Conservation (phyloP, 2,113 vertebrate species). For the Petrocephalus microphthalmus region DNA sequence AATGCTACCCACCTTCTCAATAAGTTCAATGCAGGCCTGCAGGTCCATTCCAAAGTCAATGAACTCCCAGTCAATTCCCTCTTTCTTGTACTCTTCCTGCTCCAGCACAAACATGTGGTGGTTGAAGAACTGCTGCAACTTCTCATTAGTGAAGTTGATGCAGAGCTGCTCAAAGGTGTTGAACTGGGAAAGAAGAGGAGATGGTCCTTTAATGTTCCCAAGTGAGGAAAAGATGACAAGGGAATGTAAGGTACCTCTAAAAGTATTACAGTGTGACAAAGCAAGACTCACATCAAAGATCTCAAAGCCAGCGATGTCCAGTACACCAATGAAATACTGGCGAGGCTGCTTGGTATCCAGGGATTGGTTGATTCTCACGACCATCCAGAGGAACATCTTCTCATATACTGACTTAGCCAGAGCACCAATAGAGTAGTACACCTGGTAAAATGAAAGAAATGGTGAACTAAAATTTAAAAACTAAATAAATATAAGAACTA, state of each 20-base stretch:
- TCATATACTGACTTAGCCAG: slow-evolving; percentile 77
- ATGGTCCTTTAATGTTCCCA: background rate
- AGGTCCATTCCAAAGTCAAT: too few relatives aligned
- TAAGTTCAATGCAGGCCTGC: too few relatives aligned
- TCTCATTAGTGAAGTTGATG: background rate
- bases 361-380: slow-evolving; percentile 65
- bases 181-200: slow-evolving; percentile 49
- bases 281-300: slow-evolving; percentile 27
- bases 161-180: too few relatives aligned
- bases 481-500: too few relatives aligned
- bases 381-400: slow-evolving; percentile 83
- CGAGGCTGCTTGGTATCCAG: slow-evolving; percentile 75
- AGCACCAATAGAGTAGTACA: slow-evolving; percentile 56
- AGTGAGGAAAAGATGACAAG: background rate
- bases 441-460: too few relatives aligned
- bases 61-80: too few relatives aligned
- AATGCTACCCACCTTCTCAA: too few relatives aligned
- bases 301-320: background rate
- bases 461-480: too few relatives aligned
- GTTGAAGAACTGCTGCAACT: background rate
- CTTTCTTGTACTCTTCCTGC: slow-evolving; percentile 39
- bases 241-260: background rate
- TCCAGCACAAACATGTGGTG: slow-evolving; percentile 57
- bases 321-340: slow-evolving; percentile 75
- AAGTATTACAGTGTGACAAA: background rate